Base-by-base conservation (phyloP, 2,888 invertebrate genomes). In the Synergus laeviventris region DNA sequence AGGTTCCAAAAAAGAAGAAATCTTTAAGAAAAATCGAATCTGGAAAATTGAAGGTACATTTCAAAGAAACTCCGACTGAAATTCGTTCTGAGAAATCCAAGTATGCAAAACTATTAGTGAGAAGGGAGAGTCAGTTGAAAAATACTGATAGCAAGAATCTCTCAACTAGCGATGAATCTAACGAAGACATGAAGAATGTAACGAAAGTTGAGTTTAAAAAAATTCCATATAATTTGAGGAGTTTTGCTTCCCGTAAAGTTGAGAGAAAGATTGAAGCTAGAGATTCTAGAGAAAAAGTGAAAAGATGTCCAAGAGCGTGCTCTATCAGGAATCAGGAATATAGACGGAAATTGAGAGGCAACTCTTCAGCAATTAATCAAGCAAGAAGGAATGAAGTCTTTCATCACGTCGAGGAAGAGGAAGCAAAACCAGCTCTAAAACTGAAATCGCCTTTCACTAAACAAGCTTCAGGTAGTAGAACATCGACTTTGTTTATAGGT, bases 401-500 rank as follows among this genome's bases (percentile, higher is more conserved):
- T 12, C 0, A 2, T 66, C 42, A 31, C 49, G 24, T 49, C 9
- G 70, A 36, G 16, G 45, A 49, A n/a, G 70, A 36, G 16, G 45
- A 49, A n/a, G 36, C 16, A 31, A 70, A 70, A 31, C 70, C 70
- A 36, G 9, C 38, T 31, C 31, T 49, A 49, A 70, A 70, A 49
- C n/a, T 70, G 11, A 70, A 70, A 49, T 70, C 70, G 1, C 70
- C 49, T 49, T 70, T 70, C 24, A 70, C 70, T 8, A 70, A 70
- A 36, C 70, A 70, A 31, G 70, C 70, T 16, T 24, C 56, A 24
- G 11, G n/a, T n/a, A n/a, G 49, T 16, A 70, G 16, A n/a, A 49
- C 31, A n/a, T n/a, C 42, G 11, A 31, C n/a, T 45, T 70, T 70
- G 45, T 49, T 70, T 1, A 8, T 31, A 45, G 49, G 70, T 70